Evolutionary conservation across 2,797 vertebrate genomes (phyloP).

Genomic region (Orientallactaga sibirica): DNA sequence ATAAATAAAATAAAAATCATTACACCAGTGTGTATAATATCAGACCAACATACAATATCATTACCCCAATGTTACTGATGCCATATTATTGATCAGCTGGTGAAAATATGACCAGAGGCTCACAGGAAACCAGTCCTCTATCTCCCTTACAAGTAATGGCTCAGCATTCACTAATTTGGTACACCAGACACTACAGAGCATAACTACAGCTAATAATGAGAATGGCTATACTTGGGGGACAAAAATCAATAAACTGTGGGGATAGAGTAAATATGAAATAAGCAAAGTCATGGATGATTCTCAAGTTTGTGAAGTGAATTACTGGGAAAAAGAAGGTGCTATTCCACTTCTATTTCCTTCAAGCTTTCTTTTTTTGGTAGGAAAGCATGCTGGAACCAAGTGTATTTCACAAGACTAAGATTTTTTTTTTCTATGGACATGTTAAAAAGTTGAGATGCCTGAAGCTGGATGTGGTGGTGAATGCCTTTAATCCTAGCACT

Average conservation of each 20-base stretch:
- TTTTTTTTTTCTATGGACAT: background rate
- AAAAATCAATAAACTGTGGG: background rate
- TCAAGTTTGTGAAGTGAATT: background rate
- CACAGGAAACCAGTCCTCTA: background rate
- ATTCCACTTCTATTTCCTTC: too few relatives aligned
- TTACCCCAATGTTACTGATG: background rate
- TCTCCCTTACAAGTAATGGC: background rate
- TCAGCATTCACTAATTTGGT: background rate
- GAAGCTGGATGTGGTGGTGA: too few relatives aligned
- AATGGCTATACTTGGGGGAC: background rate
- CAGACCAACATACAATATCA: background rate
- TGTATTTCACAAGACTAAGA: background rate
- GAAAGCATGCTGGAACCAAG: background rate
- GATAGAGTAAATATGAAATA: constrained; percentile 22
- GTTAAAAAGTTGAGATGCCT: background rate
- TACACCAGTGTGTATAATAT: background rate
- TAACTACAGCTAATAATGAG: background rate
- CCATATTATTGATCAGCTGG: background rate
- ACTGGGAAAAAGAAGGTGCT: background rate
- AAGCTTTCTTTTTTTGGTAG: too few relatives aligned
- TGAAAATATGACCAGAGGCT: background rate
- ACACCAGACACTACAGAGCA: background rate
- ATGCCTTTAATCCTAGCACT: too few relatives aligned
- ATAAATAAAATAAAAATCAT: background rate
- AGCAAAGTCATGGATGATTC: background rate